phyloP scores from a whole-genome alignment of 1,140 invertebrate species.

The Drosophila mauritiana region DNA sequence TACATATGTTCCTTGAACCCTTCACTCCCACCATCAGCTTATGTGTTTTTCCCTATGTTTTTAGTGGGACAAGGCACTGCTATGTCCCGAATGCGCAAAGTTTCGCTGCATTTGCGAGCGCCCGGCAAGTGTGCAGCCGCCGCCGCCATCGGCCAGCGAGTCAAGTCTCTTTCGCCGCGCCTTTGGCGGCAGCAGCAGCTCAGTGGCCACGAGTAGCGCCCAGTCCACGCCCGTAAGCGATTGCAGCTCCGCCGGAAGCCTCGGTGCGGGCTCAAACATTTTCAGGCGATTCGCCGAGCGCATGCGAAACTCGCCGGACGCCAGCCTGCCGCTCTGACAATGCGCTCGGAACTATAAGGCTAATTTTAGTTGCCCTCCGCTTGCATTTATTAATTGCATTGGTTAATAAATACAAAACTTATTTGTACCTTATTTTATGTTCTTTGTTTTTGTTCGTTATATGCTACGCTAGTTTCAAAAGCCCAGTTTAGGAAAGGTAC shows the following conservation, averaged over 20 bases:
- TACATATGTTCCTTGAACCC: conserved; percentile 1
- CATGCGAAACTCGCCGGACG: conserved; percentile 59
- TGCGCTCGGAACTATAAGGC: conserved; percentile 6
- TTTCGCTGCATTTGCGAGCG: conserved; percentile 83
- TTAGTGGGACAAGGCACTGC: conserved; percentile 83
- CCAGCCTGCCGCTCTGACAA: conserved; percentile 41
- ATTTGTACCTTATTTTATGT: conserved; percentile 46
- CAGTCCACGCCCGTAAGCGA: conserved; percentile 55
- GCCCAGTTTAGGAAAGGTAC: background rate
- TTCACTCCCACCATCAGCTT: conserved; percentile 24
- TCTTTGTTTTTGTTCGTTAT: conserved; percentile 41
- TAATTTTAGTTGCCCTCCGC: conserved; percentile 48
- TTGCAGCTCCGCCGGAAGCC: conserved; percentile 43
- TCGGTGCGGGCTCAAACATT: conserved; percentile 76
- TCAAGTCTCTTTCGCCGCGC: conserved; percentile 71
- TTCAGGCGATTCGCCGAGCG: conserved; percentile 82
- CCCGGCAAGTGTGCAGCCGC: conserved; percentile 23
- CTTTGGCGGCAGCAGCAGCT: conserved; percentile 64
- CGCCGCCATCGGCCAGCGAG: conserved; percentile 43
- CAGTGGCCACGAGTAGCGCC: conserved; percentile 35
- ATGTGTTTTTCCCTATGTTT: conserved; percentile 66
- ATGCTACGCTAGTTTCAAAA: background rate
- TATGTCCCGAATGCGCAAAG: conserved; percentile 81
- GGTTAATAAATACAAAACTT: conserved; percentile 70
- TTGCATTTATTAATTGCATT: conserved; percentile 68